Base-by-base conservation (phyloP, 2,113 vertebrate genomes). In the Pardalotus punctatus region DNA sequence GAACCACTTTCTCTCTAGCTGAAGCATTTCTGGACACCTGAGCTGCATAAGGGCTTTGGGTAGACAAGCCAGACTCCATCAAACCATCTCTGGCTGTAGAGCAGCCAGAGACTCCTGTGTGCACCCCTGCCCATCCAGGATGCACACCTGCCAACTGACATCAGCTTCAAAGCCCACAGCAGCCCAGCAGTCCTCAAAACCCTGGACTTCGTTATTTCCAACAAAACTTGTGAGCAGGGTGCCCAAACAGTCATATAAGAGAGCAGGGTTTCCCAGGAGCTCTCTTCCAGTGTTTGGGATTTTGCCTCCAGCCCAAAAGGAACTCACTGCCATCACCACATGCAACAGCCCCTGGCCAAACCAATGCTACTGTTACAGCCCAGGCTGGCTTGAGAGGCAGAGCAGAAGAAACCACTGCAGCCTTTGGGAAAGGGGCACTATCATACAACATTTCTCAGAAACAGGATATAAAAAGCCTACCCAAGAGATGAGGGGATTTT, bases 401-500 rank as follows among this genome's bases (percentile, higher is more conserved):
- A 0, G 1, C 1, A 85, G 64, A 56, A 67, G 60, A 16, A 65
- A 8, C 24, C 45, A 40, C 22, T 25, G 51, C 12, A 81, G 62
- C 51, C 70, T 80, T 40, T 21, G 24, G 60, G 28, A 92, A 80
- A 48, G 64, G 45, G 45, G 8, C 14, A 35, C 36, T 43, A 61
- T n/a, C 47, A 60, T 1, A 31, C 10, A 51, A 24, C 28, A 12
- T 81, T 62, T 92, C 53, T 45, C 43, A 84, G 77, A 93, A 90
- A 40, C 9, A 33, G 36, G 56, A 42, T 29, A 88, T 56, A 90
- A 74, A 90, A 42, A 85, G 51, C 33, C 42, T 81, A 56, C 62
- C 62, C 28, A 74, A 47, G 60, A 79, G 29, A 86, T 54, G 45
- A 85, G 60, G 71, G 35, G 69, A 81, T 90, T 89, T 93, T 93